Percentiles rank a stretch among this genome's conserved stretches.
These are phyloP conservation scores for Sander vitreus DNA, from an alignment of 2,113 vertebrate species.

Conservation along the genomic window DNA sequence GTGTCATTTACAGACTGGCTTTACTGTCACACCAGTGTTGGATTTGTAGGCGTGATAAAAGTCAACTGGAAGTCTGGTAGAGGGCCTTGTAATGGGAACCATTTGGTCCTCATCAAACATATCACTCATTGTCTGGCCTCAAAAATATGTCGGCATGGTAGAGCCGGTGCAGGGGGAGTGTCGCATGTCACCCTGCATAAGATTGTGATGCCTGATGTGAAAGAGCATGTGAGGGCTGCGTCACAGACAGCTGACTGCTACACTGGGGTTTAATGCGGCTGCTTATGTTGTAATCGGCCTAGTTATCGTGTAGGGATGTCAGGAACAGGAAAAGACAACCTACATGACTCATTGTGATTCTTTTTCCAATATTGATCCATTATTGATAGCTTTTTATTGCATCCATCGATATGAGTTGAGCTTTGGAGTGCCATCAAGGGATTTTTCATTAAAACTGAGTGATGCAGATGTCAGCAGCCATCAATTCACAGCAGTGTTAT, in stretches of 20 bases:
- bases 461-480: constrained; percentile 35
- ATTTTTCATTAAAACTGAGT: constrained; percentile 16
- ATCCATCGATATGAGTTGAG: neutral
- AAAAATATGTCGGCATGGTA: constrained; percentile 60
- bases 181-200: constrained; percentile 59
- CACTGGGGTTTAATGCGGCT: constrained; percentile 13
- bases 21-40: neutral
- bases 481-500: constrained; percentile 10
- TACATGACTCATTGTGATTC: neutral
- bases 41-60: constrained; percentile 12
- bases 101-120: constrained; percentile 33
- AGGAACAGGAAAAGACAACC: neutral
- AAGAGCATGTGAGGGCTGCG: constrained; percentile 45
- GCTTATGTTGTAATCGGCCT: constrained; percentile 21
- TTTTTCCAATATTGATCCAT: constrained; percentile 6
- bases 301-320: neutral
- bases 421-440: constrained; percentile 4
- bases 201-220: constrained; percentile 35
- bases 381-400: constrained; percentile 7
- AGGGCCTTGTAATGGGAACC: too few relatives aligned
- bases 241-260: constrained; percentile 62
- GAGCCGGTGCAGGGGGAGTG: constrained; percentile 47
- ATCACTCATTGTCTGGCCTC: constrained; percentile 52
- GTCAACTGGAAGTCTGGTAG: constrained; percentile 32
- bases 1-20: constrained; percentile 14